Conservation (phyloP, 1,140 invertebrate genomes). For the Eumaeus atala region DNA sequence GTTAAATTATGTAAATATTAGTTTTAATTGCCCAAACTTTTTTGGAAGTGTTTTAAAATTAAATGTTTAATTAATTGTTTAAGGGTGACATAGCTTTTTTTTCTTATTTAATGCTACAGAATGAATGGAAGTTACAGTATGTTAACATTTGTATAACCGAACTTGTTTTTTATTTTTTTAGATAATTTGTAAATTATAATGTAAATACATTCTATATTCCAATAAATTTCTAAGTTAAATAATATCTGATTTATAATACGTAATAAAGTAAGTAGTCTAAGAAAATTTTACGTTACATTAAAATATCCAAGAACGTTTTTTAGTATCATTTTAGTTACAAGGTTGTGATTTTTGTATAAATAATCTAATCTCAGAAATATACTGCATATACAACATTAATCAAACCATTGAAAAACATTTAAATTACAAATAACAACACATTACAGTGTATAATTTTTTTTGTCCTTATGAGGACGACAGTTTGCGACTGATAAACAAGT, state of each 20-base stretch:
- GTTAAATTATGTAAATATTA: slow-evolving; percentile 5
- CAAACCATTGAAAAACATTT: not conserved
- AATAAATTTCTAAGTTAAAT: slow-evolving; percentile 11
- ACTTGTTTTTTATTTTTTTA: too few species aligned
- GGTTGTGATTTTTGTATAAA: slow-evolving; percentile 33
- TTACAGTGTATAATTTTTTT: not conserved
- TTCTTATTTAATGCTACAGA: too few species aligned
- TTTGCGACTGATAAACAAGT: not conserved
- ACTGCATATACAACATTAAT: not conserved
- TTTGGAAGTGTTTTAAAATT: not conserved
- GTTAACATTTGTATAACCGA: too few species aligned
- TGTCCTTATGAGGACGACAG: not conserved
- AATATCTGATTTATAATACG: slow-evolving; percentile 19
- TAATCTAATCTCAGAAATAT: slow-evolving; percentile 7
- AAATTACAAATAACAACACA: not conserved
- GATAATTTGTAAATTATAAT: slow-evolving; percentile 46
- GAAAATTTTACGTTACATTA: not conserved
- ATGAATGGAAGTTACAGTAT: too few species aligned
- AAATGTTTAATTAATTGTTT: too few species aligned
- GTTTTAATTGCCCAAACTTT: not conserved
- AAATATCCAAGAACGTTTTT: slow-evolving; percentile 7
- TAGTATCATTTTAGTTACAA: slow-evolving; percentile 4
- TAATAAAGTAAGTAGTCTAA: slow-evolving; percentile 15
- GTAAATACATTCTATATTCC: slow-evolving; percentile 39
- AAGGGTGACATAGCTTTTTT: too few species aligned